Base-by-base conservation (phyloP, 2,113 vertebrate genomes). In the Ramphastos sulfuratus region DNA sequence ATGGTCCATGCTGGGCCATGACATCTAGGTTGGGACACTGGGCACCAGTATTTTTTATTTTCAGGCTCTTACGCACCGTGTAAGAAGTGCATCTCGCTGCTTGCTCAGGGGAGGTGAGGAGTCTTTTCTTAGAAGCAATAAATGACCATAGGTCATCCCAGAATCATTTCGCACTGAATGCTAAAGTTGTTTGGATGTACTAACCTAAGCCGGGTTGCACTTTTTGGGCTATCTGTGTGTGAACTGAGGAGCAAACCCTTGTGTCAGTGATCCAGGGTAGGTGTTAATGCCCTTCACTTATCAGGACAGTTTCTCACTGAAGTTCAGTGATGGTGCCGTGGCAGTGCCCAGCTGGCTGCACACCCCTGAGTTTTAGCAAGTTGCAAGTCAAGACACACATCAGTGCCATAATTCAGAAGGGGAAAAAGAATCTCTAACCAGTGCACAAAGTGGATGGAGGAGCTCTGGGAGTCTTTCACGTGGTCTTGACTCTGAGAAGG, bases 111-210 rank as follows among this genome's bases (percentile, higher is more conserved):
- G 16, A 13, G 42, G 4, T 12, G 61, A 71, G 20, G 69, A 30
- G 2, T 48, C 12, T 73, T 50, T 46, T 14, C 13, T 58, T 4
- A 5, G 72, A 2, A 55, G 79, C 31, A 16, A 0, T 9, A 9
- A 21, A 0, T 63, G 84, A 30, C 13, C 27, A 2, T 8, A 8
- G 23, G 31, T 44, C 30, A 1, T 8, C 48, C 65, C 56, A 10
- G 44, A 70, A 61, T 31, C 2, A 0, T 33, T 52, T 0, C 52
- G 1, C 0, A 0, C 39, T 9, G 42, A 10, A 12, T 58, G 79
- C 54, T 70, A 30, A 71, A 54, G 48, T 27, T 6, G 4, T 28
- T 50, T 6, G 10, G 3, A 4, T 7, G 71, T 44, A 1, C 9
- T 69, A 19, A 4, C 11, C 16, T 33, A 5, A 31, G 55, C 23